phyloP scores from a whole-genome alignment of 2,797 vertebrate species.

The Limosa lapponica region DNA sequence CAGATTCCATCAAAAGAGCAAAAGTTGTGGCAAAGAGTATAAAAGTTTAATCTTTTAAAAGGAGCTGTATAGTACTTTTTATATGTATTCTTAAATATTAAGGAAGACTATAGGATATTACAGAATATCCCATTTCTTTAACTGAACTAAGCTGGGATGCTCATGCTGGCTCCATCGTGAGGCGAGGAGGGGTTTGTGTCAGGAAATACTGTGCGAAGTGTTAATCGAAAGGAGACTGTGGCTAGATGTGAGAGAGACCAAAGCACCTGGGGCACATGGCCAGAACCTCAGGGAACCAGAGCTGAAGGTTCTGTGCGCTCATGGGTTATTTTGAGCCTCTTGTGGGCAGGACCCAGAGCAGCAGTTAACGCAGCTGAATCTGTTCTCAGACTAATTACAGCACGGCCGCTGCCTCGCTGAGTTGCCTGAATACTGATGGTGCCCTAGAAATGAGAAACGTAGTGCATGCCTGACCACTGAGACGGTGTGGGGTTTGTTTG shows the following conservation, averaged over 20 bases:
- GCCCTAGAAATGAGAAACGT: not conserved
- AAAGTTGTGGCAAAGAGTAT: not conserved
- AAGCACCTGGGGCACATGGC: rapidly evolving
- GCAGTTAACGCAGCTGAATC: not conserved
- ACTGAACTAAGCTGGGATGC: not conserved
- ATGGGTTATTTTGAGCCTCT: not conserved
- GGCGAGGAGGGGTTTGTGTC: not conserved
- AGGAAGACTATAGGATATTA: not conserved
- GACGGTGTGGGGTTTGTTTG: rapidly evolving
- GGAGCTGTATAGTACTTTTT: not conserved
- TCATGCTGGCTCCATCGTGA: not conserved
- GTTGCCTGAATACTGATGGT: not conserved
- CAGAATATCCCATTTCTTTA: not conserved
- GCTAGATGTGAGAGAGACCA: not conserved
- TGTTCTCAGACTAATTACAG: not conserved
- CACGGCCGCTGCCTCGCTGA: rapidly evolving
- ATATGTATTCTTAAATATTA: not conserved
- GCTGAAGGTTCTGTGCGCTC: not conserved
- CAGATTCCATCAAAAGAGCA: not conserved
- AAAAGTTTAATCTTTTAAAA: not conserved
- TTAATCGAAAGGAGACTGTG: not conserved
- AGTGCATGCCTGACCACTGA: not conserved
- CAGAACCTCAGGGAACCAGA: rapidly evolving
- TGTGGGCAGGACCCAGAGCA: not conserved
- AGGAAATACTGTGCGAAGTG: not conserved